Base-by-base conservation (phyloP, 2,113 vertebrate species). In the Nematolebias whitei region DNA sequence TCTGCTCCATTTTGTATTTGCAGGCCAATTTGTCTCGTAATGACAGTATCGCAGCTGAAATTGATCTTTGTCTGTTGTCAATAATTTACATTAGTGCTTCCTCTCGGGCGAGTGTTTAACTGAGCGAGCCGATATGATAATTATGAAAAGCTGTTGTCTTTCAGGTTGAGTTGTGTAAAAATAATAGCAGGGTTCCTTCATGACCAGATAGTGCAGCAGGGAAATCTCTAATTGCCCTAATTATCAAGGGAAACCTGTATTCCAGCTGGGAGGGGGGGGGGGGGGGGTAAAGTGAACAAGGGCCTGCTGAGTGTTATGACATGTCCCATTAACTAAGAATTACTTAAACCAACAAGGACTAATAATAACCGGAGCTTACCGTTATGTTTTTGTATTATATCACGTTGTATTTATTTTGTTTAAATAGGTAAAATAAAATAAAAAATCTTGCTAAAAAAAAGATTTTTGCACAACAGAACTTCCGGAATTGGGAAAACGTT, bases 41-140 rank as follows among this genome's bases (percentile, higher is more conserved):
- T 80, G 70, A 71, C 54, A 68, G 55, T 73, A 78, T 80, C 83
- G 20, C 19, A 51, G 14, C 23, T 16, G 15, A 11, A 85, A 87
- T 67, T 83, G 45, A 32, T 47, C 49, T 24, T 68, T 77, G 71
- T 84, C 66, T 68, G 64, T 68, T 84, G 78, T 85, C 83, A 77
- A 67, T 82, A 74, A 85, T 89, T 89, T 86, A 85, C 83, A 87
- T 84, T 73, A 85, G 71, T 13, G 1, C 22, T 63, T 64, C 52
- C 50, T 82, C 78, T 72, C 72, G 71, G 61, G 56, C 63, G 66
- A 51, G 71, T 60, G 55, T 44, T 60, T 80, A 83, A 88, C 63
- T 68, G n/a, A n/a, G n/a, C n/a, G n/a, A n/a, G n/a, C n/a, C n/a
- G 86, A 91, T 91, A 88, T 82, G 81, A 91, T 76, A 74, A 87